Conservation (phyloP, 2,888 invertebrate species). For the Drosophila niveifrons region DNA sequence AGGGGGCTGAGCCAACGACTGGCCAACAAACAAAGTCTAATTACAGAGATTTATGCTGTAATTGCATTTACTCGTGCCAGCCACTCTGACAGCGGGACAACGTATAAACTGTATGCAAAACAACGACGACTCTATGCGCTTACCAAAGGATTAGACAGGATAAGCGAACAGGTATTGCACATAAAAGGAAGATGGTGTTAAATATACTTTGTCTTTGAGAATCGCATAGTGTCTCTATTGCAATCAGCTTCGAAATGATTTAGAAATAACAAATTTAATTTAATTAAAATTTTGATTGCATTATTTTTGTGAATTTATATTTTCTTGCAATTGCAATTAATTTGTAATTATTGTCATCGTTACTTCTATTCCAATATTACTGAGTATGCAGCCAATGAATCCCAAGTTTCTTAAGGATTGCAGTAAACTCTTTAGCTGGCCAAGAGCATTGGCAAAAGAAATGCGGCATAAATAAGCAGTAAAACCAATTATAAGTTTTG, state of each 20-base stretch:
- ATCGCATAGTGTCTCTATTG: background rate
- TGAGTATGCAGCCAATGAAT: background rate
- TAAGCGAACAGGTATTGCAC: background rate
- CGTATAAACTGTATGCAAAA: constrained; percentile 18
- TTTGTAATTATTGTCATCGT: too few species aligned
- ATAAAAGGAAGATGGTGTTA: background rate
- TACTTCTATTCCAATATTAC: too few species aligned
- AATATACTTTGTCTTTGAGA: background rate
- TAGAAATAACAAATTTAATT: too few species aligned
- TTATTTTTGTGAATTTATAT: too few species aligned
- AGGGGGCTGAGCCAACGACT: constrained; percentile 17
- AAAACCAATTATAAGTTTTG: constrained; percentile 81
- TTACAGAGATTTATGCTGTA: constrained; percentile 79
- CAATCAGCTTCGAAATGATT: background rate
- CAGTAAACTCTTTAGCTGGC: background rate
- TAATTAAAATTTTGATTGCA: too few species aligned
- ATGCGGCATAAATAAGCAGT: constrained; percentile 77
- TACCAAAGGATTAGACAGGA: constrained; percentile 23
- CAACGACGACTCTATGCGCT: constrained; percentile 60
- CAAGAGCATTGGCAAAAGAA: constrained; percentile 69
- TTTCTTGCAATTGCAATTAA: too few species aligned
- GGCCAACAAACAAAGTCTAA: constrained; percentile 77
- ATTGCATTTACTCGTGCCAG: constrained; percentile 69
- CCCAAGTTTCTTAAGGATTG: background rate
- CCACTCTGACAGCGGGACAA: constrained; percentile 11